These are phyloP conservation scores for Mylabris phalerata DNA, from an alignment of 1,140 invertebrate genomes.

Conservation along the genomic window DNA sequence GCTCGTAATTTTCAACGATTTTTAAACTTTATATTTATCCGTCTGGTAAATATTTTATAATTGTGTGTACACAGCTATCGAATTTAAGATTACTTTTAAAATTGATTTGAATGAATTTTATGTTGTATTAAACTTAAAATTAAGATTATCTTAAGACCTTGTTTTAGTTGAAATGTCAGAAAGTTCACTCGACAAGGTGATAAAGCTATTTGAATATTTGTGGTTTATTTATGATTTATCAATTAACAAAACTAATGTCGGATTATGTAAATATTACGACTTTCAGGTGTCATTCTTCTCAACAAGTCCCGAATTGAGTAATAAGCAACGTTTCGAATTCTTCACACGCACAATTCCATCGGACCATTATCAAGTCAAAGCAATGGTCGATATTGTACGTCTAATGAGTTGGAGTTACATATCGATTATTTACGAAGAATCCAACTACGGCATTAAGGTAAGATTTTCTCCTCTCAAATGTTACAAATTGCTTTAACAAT, in stretches of 20 bases:
- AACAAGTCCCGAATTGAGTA: constrained; percentile 88
- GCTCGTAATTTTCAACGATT: too few relatives aligned
- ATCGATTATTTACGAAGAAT: constrained; percentile 93
- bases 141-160: too few relatives aligned
- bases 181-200: too few relatives aligned
- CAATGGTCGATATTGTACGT: constrained; percentile 91
- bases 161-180: too few relatives aligned
- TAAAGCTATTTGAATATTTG: neutral
- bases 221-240: neutral
- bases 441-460: constrained; percentile 94
- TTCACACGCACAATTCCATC: constrained; percentile 93
- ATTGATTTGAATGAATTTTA: too few relatives aligned
- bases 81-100: too few relatives aligned
- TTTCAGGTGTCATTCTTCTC: constrained; percentile 93
- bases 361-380: constrained; percentile 89
- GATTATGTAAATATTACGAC: constrained; percentile 2
- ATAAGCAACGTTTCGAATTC: constrained; percentile 92
- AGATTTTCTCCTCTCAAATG: too few relatives aligned
- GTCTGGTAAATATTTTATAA: too few relatives aligned
- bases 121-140: too few relatives aligned
- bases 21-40: too few relatives aligned
- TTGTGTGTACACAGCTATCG: too few relatives aligned
- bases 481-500: too few relatives aligned
- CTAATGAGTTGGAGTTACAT: constrained; percentile 87
- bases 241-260: constrained; percentile 2